Conservation (phyloP, 2,113 vertebrate genomes). For the rabbit (Oryctolagus cuniculus) region DNA sequence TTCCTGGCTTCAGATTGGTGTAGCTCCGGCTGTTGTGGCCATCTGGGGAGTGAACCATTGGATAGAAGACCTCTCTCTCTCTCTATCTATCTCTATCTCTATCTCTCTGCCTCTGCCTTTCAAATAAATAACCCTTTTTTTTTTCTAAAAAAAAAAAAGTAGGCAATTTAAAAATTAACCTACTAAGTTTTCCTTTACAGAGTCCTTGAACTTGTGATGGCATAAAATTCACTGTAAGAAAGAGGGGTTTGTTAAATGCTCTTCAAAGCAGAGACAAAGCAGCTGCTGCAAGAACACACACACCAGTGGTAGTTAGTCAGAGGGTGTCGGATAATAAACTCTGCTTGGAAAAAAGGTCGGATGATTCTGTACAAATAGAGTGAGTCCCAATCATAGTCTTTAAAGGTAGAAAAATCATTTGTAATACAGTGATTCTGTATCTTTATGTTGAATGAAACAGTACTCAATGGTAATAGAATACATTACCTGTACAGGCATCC, state of each 20-base stretch:
- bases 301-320: not conserved
- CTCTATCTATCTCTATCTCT: too few relatives aligned
- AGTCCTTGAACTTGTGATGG: not conserved
- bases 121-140: too few relatives aligned
- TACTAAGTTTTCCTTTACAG: slow-evolving; percentile 41
- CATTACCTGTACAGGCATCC: not conserved
- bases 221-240: not conserved
- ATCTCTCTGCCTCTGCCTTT: too few relatives aligned
- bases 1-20: too few relatives aligned
- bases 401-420: not conserved
- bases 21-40: too few relatives aligned
- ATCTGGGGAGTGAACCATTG: too few relatives aligned
- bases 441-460: slow-evolving; percentile 9
- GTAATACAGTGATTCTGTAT: not conserved
- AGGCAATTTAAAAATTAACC: not conserved
- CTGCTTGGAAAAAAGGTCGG: slow-evolving; percentile 22
- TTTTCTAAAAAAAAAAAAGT: not conserved
- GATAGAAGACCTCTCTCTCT: too few relatives aligned
- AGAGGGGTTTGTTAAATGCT: not conserved
- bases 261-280: not conserved
- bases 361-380: not conserved
- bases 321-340: slow-evolving; percentile 2
- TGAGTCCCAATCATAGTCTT: not conserved
- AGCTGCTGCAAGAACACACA: not conserved
- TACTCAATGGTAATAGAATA: slow-evolving; percentile 46